Evolutionary conservation across 2,797 vertebrate genomes (phyloP), one percentile per base, ranked within the genome.

Genomic region (Urocyon cinereoargenteus): DNA sequence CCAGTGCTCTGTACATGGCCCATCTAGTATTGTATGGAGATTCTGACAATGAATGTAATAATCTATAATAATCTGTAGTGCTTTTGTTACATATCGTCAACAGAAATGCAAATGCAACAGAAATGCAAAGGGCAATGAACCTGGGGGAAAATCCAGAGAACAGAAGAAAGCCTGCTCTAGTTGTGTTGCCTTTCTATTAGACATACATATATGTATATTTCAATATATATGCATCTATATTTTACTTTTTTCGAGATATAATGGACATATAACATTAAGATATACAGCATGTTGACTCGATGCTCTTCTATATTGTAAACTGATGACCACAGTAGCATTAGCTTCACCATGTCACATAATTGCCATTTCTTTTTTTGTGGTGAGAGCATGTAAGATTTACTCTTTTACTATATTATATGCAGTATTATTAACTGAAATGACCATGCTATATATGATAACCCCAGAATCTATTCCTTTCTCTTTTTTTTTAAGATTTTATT

Each of bases 61-160:
- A 49, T 78, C 53, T 40, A 3, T 57, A 62, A 51, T 79, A n/a
- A 87, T 86, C 45, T 85, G 24, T 82, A 55, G 82, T 78, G 51
- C 49, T 14, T 51, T 64, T 93, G 66, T 31, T 94, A 49, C 78
- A 77, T 86, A 94, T 26, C 84, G 64, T 91, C 13, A 86, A 34
- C n/a, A 84, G n/a, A 91, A 81, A 55, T 83, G 26, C 70, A 40
- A 95, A 84, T n/a, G n/a, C 13, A 86, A 34, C n/a, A 84, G n/a
- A 91, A 81, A 55, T 83, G 26, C 70, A 40, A 95, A 77, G 77
- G 70, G n/a, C 66, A 62, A 73, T 26, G 22, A 82, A 81, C 31
- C 13, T 49, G 31, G 24, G 62, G 45, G 36, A 87, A 92, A 91
- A 82, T 40, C 5, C 72, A 84, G 40, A 95, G 64, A 70, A 81